Conservation (phyloP, 1,140 invertebrate genomes). For the Drosophila neocordata region DNA sequence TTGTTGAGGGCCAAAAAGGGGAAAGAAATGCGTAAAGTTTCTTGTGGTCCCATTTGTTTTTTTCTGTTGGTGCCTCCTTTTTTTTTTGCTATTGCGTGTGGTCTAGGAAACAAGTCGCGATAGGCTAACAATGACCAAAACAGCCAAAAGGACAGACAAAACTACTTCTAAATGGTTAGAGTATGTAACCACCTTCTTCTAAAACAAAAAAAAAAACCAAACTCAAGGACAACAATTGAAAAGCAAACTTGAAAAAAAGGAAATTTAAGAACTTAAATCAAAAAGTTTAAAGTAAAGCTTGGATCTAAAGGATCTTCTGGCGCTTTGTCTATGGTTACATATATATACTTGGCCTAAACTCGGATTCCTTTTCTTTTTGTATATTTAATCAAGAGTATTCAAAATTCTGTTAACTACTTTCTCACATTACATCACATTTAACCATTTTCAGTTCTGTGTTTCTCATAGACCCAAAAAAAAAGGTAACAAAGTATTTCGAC, state of each 20-base stretch:
- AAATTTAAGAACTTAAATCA: too few species aligned
- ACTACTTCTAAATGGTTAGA: not conserved
- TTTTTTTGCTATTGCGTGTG: constrained; percentile 40
- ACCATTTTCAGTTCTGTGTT: constrained; percentile 32
- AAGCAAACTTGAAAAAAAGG: too few species aligned
- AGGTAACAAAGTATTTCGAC: constrained; percentile 64
- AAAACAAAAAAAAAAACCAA: too few species aligned
- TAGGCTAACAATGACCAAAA: constrained; percentile 44
- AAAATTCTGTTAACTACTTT: constrained; percentile 1
- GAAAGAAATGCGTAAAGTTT: constrained; percentile 63
- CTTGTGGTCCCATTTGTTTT: constrained; percentile 36
- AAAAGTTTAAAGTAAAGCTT: not conserved
- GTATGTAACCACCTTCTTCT: not conserved
- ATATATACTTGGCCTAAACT: too few species aligned
- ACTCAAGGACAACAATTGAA: too few species aligned
- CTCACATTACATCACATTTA: constrained; percentile 21
- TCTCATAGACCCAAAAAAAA: constrained; percentile 28
- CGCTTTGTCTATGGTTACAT: too few species aligned
- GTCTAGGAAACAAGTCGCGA: constrained; percentile 58
- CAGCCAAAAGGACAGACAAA: not conserved
- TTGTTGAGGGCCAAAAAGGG: constrained; percentile 9
- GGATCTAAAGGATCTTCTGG: not conserved
- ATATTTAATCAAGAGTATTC: constrained; percentile 30
- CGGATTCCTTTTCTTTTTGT: not conserved
- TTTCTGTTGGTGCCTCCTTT: constrained; percentile 32